These are phyloP conservation scores for Sebastes ruberrimus DNA, from an alignment of 2,797 vertebrate genomes.

Conservation along the genomic window DNA sequence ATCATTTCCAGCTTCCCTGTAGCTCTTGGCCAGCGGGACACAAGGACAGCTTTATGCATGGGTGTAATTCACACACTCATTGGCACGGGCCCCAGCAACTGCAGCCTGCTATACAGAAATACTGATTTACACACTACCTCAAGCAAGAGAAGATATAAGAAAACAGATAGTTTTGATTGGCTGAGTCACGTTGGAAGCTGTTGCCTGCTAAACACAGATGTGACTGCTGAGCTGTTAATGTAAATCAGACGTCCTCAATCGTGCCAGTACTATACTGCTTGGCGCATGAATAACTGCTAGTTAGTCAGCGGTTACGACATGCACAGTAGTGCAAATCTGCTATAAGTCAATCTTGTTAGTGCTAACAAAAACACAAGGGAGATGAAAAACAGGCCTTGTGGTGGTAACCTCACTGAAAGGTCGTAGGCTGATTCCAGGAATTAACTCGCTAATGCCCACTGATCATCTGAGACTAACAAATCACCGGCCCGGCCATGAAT, in stretches of 20 bases:
- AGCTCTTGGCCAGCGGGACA: slow-evolving; percentile 76
- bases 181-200: slow-evolving; percentile 66
- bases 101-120: slow-evolving; percentile 65
- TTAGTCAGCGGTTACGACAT: slow-evolving; percentile 53
- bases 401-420: slow-evolving; percentile 66
- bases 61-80: slow-evolving; percentile 79
- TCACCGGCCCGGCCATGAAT: slow-evolving; percentile 30
- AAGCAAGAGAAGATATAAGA: slow-evolving; percentile 65
- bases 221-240: slow-evolving; percentile 63
- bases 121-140: slow-evolving; percentile 68
- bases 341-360: slow-evolving; percentile 74
- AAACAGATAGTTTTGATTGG: slow-evolving; percentile 73
- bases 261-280: slow-evolving; percentile 31
- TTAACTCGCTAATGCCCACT: slow-evolving; percentile 48
- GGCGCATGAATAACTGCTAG: slow-evolving; percentile 63
- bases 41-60: slow-evolving; percentile 79
- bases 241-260: slow-evolving; percentile 59
- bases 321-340: slow-evolving; percentile 70
- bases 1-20: slow-evolving; percentile 77
- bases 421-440: slow-evolving; percentile 55
- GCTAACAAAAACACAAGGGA: slow-evolving; percentile 67
- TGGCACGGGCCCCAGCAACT: slow-evolving; percentile 74
- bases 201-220: slow-evolving; percentile 70
- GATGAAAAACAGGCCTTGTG: slow-evolving; percentile 66
- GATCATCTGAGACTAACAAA: slow-evolving; percentile 63